Evolutionary conservation across 2,797 vertebrate genomes (phyloP).

Genomic region (Tachyglossus aculeatus): DNA sequence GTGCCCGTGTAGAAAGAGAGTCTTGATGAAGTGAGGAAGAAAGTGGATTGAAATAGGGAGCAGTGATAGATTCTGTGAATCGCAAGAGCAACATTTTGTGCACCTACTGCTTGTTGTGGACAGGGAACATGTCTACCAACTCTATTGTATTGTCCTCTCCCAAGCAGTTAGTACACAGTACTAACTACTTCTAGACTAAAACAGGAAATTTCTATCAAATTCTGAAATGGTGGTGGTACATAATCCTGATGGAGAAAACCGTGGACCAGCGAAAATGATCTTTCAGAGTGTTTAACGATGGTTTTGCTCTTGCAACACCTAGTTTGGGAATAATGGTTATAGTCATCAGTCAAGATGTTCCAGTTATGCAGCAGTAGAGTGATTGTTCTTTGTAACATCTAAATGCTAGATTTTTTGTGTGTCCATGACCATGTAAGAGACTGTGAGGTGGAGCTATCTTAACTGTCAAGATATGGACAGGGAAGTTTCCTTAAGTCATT

Average conservation of each 20-base stretch:
- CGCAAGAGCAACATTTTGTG: not conserved
- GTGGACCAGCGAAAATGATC: too few relatives aligned
- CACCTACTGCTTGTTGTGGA: not conserved
- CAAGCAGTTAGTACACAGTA: too few relatives aligned
- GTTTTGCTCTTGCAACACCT: too few relatives aligned
- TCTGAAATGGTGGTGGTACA: not conserved
- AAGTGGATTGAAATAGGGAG: conserved; percentile 1
- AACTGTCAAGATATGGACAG: not conserved
- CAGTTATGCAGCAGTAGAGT: not conserved
- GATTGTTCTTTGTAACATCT: not conserved
- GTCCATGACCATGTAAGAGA: not conserved
- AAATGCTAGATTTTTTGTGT: conserved; percentile 2
- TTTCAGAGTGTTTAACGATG: too few relatives aligned
- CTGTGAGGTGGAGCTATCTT: not conserved
- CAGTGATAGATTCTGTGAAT: not conserved
- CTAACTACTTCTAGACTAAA: not conserved
- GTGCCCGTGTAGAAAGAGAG: not conserved
- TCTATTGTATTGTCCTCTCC: too few relatives aligned
- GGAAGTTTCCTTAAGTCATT: not conserved
- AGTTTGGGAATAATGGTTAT: not conserved
- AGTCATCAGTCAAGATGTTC: conserved; percentile 8
- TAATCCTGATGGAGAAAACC: conserved; percentile 5
- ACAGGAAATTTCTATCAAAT: not conserved
- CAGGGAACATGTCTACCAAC: too few relatives aligned
- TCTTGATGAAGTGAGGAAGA: not conserved